These are phyloP conservation scores for Amphiprion clarkii DNA, from an alignment of 2,797 vertebrate species.

Conservation along the genomic window DNA sequence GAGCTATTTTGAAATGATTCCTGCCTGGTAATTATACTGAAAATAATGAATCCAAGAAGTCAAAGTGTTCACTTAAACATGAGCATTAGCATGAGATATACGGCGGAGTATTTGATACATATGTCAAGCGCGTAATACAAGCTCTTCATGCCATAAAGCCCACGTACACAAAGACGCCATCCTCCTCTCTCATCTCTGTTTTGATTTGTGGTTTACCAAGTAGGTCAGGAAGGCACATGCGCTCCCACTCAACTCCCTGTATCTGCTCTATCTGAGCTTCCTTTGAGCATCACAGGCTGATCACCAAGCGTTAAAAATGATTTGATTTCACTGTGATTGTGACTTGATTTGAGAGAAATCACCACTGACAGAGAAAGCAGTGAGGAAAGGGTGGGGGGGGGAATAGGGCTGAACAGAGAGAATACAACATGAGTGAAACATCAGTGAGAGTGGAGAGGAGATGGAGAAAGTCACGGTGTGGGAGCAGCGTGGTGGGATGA, in stretches of 20 bases:
- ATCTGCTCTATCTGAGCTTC: conserved; percentile 24
- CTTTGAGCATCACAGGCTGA: conserved; percentile 40
- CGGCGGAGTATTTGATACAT: background rate
- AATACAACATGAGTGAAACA: conserved; percentile 64
- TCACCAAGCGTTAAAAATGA: conserved; percentile 44
- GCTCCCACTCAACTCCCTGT: conserved; percentile 18
- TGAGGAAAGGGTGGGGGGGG: background rate
- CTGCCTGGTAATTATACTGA: conserved; percentile 27
- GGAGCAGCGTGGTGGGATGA: conserved; percentile 36
- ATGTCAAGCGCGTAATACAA: background rate
- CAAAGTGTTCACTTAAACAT: conserved; percentile 11
- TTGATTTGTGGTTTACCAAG: conserved; percentile 52
- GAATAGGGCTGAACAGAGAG: conserved; percentile 50
- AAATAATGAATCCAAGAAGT: conserved; percentile 40
- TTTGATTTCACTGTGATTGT: conserved; percentile 50
- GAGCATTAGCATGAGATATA: conserved; percentile 10
- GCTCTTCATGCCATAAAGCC: conserved; percentile 12
- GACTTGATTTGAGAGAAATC: conserved; percentile 48
- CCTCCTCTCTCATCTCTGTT: conserved; percentile 43
- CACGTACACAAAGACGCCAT: background rate
- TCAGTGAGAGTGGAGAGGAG: conserved; percentile 49
- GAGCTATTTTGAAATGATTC: conserved; percentile 41
- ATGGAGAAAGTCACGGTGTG: conserved; percentile 52
- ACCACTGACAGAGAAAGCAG: conserved; percentile 18
- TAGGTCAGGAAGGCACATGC: conserved; percentile 29